Evolutionary conservation across 2,797 vertebrate genomes (phyloP), one percentile per base, ranked within the genome.

Genomic region (Erithacus rubecula): DNA sequence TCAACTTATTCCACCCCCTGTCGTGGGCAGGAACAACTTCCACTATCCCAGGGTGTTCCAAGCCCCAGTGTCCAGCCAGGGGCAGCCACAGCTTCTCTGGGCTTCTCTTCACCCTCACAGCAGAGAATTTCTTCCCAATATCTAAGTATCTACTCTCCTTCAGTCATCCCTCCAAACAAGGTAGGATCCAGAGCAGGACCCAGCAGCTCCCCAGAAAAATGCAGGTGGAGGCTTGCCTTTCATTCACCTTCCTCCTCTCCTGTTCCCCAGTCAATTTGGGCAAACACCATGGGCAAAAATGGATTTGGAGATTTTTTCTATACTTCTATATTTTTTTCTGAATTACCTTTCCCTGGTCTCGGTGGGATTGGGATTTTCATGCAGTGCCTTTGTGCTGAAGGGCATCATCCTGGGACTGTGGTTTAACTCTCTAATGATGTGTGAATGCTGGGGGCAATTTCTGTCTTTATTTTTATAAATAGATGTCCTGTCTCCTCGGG

Each of bases 391-490:
- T 75, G 32, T 63, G 53, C 10, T 4, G 52, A 71, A 65, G 16
- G 37, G 24, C 30, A 46, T 80, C 34, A 15, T 68, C 87, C 52
- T 64, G 83, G 44, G 56, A 32, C 64, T 71, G 65, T 24, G 82
- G 46, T 67, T 94, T 46, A 60, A 60, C 46, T 74, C 68, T 71
- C 72, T 64, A 75, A 81, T 1, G 30, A 85, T 30, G 51, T 7
- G 0, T 78, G 79, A 91, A 60, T 12, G 51, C 90, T 78, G 58
- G 67, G 91, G 91, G 74, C 39, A 59, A 43, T 68, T 58, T 83
- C 60, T 59, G 51, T 3, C 46, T 81, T 83, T 91, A 29, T 58
- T 94, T 86, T 68, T 58, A 64, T 67, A 63, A 89, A 87, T 16
- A n/a, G 52, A 46, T 60, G 46, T 47, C 81, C 79, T 34, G 47